phyloP scores from a whole-genome alignment of 2,113 vertebrate species.

The Micromys minutus region DNA sequence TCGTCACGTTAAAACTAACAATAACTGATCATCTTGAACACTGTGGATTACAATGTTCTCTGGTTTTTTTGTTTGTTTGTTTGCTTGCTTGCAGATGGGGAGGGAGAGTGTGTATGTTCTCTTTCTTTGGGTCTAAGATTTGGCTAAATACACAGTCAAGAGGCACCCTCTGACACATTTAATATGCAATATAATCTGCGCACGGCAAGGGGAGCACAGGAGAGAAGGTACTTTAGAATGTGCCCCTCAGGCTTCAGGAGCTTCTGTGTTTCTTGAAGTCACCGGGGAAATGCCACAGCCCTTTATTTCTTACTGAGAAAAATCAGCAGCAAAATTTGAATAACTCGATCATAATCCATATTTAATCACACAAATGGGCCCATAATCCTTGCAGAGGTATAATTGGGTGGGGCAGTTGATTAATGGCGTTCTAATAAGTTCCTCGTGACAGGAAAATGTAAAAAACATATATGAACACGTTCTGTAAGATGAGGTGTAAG shows the following conservation, averaged over 20 bases:
- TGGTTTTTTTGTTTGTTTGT: constrained; percentile 4
- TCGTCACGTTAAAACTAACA: neutral
- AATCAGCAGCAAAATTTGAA: constrained; percentile 32
- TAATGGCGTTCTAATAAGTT: neutral
- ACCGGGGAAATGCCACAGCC: neutral
- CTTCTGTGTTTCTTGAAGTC: too few relatives aligned
- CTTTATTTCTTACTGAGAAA: constrained; percentile 33
- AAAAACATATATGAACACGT: neutral
- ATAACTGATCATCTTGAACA: neutral
- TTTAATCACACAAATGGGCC: constrained; percentile 5
- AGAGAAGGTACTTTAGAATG: neutral
- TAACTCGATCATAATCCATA: constrained; percentile 38
- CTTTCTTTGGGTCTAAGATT: neutral
- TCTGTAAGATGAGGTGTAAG: neutral
- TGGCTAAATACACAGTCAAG: neutral
- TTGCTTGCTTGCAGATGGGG: neutral
- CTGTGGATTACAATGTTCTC: neutral
- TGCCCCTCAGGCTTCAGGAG: neutral
- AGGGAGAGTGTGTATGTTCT: neutral
- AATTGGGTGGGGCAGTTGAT: neutral
- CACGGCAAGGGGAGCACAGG: neutral
- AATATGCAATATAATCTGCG: neutral
- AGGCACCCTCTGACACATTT: neutral
- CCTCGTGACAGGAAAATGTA: neutral
- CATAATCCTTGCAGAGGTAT: neutral